Evolutionary conservation across 1,140 invertebrate species (phyloP).

Genomic region (Muscidifurax raptorellus): DNA sequence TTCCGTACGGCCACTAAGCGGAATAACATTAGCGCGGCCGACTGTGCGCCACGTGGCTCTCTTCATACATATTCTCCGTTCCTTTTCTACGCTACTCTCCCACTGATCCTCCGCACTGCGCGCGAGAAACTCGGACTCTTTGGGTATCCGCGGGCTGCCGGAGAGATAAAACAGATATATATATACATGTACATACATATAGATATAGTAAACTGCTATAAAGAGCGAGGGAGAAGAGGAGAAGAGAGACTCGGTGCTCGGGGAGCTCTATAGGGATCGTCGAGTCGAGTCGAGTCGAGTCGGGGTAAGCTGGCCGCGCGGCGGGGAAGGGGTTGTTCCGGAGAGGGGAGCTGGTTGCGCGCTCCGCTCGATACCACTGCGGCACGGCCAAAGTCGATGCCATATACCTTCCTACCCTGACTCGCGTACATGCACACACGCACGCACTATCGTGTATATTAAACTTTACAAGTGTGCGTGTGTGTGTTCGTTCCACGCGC

Average conservation of each 20-base stretch:
- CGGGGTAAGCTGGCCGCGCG: constrained; percentile 2
- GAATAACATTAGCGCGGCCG: constrained; percentile 29
- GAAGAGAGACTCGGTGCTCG: not conserved
- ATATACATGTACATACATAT: too few species aligned
- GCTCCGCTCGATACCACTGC: constrained; percentile 74
- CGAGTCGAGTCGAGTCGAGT: not conserved
- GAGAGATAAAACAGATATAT: constrained; percentile 44
- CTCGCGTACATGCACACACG: not conserved
- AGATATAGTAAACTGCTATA: constrained; percentile 7
- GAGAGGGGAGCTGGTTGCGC: constrained; percentile 64
- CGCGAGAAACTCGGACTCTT: constrained; percentile 36
- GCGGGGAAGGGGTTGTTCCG: constrained; percentile 24
- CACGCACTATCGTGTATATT: not conserved
- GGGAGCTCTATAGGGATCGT: constrained; percentile 5
- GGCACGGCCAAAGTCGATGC: constrained; percentile 73
- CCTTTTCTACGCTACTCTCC: not conserved
- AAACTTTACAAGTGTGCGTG: not conserved
- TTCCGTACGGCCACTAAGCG: not conserved
- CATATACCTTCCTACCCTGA: constrained; percentile 40
- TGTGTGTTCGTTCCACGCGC: not conserved
- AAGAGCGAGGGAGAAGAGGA: constrained; percentile 9
- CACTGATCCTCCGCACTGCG: not conserved
- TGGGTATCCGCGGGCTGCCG: not conserved
- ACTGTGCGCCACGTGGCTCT: constrained; percentile 32
- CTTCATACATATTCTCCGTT: constrained; percentile 16